Conservation (phyloP, 1,140 invertebrate species). For the Drosophila biarmipes region DNA sequence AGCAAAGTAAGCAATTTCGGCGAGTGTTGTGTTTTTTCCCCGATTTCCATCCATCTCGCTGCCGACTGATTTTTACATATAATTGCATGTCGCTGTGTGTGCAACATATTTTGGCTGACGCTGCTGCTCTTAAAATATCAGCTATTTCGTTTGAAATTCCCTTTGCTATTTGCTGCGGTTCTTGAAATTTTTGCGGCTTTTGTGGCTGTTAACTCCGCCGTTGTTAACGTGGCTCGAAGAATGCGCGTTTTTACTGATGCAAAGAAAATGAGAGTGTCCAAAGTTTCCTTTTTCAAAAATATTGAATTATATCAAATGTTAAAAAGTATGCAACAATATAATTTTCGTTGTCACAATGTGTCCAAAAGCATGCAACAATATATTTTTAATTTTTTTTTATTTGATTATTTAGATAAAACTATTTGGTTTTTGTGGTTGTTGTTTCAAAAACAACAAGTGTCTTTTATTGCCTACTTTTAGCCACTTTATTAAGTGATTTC, state of each 20-base stretch:
- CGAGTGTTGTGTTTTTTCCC: constrained; percentile 19
- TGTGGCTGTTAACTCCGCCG: neutral
- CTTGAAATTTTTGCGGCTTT: neutral
- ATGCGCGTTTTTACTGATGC: neutral
- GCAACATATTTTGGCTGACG: constrained; percentile 1
- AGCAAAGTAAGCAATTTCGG: constrained; percentile 72
- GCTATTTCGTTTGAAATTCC: neutral
- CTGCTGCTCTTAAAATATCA: constrained; percentile 11
- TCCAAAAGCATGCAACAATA: neutral
- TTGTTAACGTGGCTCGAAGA: neutral
- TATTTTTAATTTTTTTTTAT: neutral
- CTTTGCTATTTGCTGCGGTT: constrained; percentile 3
- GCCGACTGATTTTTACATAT: constrained; percentile 67
- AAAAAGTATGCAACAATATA: neutral
- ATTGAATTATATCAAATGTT: neutral
- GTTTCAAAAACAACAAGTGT: no score
- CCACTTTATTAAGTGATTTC: no score
- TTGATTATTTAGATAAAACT: no score
- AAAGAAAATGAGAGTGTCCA: no score
- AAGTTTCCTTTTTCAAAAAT: no score
- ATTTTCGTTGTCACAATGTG: neutral
- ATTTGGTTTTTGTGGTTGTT: no score
- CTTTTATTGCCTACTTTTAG: no score
- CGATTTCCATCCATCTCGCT: constrained; percentile 30
- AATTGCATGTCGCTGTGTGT: constrained; percentile 53